Evolutionary conservation across 2,797 vertebrate genomes (phyloP), one percentile per base, ranked within the genome.

Genomic region (Diplodus sargus): DNA sequence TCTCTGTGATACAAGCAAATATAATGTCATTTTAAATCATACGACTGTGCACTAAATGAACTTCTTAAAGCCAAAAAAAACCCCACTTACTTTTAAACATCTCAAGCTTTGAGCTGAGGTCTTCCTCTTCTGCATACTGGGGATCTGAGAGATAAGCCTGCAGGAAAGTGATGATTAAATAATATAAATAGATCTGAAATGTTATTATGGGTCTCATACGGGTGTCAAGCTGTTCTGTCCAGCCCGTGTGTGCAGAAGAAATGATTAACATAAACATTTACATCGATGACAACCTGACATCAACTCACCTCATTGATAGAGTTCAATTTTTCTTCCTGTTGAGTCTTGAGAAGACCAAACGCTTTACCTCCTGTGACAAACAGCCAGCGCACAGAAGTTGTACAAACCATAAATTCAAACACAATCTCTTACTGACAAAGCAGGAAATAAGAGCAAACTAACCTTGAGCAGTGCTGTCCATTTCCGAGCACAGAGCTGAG

Each of bases 91-190:
- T 90, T 92, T 96, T 96, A 89, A 96, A 97, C 72, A 90, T 76
- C 66, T 95, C 95, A 75, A 97, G 93, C 79, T 96, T 96, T 74
- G 84, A 87, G 8, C 76, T 73, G 14, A 97, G 92, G 43, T 96
- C 95, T 87, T 96, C 95, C 65, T 95, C 96, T 9, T 91, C 93
- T 87, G 84, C 95, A 86, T 96, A 96, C 74, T 95, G 92, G 5
- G 95, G 90, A 74, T 96, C 94, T 42, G 93, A 91, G 60, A 96
- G 92, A 89, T 96, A 96, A 56, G 89, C 91, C 96, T 97, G 39
- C 39, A 45, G 15, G n/a, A 70, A 76, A 56, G 14, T 48, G 25
- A 71, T 10, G 77, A 65, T 52, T 14, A 66, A 75, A 81, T 23
- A 20, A 58, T 15, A 43, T 11, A 39, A 39, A 51, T 39, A 53